Base-by-base conservation (phyloP, 2,888 invertebrate genomes). In the Taenaris catops region DNA sequence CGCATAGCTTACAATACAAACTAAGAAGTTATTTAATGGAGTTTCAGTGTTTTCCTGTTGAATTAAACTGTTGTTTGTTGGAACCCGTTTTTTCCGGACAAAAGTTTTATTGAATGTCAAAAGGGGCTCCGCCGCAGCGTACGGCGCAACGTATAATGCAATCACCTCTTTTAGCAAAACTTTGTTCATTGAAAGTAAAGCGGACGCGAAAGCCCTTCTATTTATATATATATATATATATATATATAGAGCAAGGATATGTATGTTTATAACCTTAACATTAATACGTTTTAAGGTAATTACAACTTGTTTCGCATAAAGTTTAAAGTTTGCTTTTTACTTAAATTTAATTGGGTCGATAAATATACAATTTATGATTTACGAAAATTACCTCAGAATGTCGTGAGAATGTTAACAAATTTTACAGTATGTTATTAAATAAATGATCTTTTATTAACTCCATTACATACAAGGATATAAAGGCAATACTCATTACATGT, bases 71-170 rank as follows among this genome's bases (percentile, higher is more conserved):
- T 43, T 36, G 31, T 32, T 33, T 28, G 25, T 32, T 29, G 28
- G 21, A 35, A 32, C 27, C 32, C 27, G 25, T 31, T 36, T 36
- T 39, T 39, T 39, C 27, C 18, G 20, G 17, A 19, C 27, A 36
- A 43, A 43, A 39, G 36, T 43, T 39, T 36, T 39, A 43, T 39
- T 28, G 28, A 36, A 43, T 33, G 38, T 39, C 39, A 39, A 34
- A 42, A 35, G 32, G 31, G 27, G 36, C 39, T 33, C 25, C 25
- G 16, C 35, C 21, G 18, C 33, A 38, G 26, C n/a, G 19, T 16
- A 19, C 10, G 31, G 10, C 21, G 29, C 29, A 21, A 24, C 27
- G 3, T 23, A 12, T 28, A 38, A 34, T 31, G 29, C 33, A 31
- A 34, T 38, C 26, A 27, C 23, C 8, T 29, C 21, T 25, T 31